Evolutionary conservation across 2,888 invertebrate genomes (phyloP).

Genomic region (Oegoconia quadripuncta): DNA sequence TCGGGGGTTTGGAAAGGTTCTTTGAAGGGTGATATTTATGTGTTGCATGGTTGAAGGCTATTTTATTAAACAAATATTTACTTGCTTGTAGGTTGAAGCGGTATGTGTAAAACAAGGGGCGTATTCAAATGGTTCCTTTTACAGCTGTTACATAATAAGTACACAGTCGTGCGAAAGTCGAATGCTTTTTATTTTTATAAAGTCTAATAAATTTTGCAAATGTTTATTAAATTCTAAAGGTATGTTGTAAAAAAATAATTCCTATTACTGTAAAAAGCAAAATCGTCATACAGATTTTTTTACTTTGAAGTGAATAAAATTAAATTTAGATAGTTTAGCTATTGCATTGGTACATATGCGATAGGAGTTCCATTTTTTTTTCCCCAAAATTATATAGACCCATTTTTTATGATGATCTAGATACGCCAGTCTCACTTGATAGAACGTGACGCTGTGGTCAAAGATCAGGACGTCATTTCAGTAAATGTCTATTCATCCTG

Average conservation of each 20-base stretch:
- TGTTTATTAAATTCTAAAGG: background rate
- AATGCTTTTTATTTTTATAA: background rate
- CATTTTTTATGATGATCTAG: no score
- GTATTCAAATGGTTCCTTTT: slow-evolving; percentile 3
- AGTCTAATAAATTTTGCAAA: background rate
- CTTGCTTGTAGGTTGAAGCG: background rate
- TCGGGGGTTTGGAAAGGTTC: background rate
- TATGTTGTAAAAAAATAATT: background rate
- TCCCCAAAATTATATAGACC: no score
- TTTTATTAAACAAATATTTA: slow-evolving; percentile 2
- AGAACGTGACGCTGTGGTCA: no score
- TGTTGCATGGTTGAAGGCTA: background rate
- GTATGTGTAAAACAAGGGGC: background rate
- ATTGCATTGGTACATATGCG: no score
- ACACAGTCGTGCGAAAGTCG: background rate
- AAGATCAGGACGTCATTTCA: no score
- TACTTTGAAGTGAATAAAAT: no score
- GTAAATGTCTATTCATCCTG: no score
- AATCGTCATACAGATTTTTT: no score
- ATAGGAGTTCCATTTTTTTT: no score
- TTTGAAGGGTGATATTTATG: background rate
- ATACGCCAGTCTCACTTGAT: no score
- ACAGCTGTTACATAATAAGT: background rate
- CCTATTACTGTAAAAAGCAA: no score
- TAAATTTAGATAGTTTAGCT: no score